Base-by-base conservation (phyloP, 2,797 vertebrate genomes). In the Carapus acus region DNA sequence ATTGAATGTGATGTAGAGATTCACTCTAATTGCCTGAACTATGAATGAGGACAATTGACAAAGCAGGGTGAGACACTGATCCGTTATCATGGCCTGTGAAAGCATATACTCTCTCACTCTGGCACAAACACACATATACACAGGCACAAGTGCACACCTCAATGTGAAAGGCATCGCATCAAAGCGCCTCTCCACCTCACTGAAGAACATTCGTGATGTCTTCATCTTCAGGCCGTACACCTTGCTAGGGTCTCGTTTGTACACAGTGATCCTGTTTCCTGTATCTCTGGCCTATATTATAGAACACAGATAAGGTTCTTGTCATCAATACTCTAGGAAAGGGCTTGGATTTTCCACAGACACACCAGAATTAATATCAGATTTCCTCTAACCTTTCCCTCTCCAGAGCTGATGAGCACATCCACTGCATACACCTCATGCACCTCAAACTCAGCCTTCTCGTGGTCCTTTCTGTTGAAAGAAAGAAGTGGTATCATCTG, bases 191-290 rank as follows among this genome's bases (percentile, higher is more conserved):
- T 98, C 94, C 74, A 98, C 91, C 80, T 98, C 95, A 34, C 94
- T 97, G 84, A 98, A 95, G 86, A 99, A 97, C 37, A 87, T 88
- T 71, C 95, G 93, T 39, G 96, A 99, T 20, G 94, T 93, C 89
- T 98, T 99, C 94, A 99, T 99, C 84, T 97, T 99, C 71, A 99
- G 70, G 54, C 94, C 94, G 3, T 99, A 99, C 73, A 96, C 92
- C 76, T 97, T 97, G 82, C 90, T 92, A 38, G 95, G 94, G 81
- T 99, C 94, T 82, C 96, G 83, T 77, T 99, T 99, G 82, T 96
- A 99, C 73, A 98, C 93, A 0, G 95, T 99, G 68, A 94, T 99
- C 83, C 96, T 93, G 83, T 94, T 92, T 16, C 92, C 94, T 6
- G 91, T 92, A 33, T 97, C 95, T 79, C 89, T 95, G 0, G 94